Evolutionary conservation across 2,797 vertebrate genomes (phyloP).

Genomic region (Buphagus erythrorhynchus): DNA sequence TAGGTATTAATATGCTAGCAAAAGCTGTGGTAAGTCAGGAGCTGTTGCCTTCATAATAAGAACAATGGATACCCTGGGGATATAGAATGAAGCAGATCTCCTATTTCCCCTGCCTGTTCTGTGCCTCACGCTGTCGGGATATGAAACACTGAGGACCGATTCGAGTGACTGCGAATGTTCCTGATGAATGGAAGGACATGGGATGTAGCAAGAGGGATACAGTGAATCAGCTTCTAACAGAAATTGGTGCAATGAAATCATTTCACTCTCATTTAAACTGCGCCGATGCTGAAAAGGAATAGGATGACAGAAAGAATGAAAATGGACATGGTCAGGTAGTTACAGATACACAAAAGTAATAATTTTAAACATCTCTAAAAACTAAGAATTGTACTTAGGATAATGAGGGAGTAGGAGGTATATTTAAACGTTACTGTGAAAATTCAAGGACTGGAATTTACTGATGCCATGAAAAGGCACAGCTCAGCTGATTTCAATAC

Average conservation of each 20-base stretch:
- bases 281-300: conserved; percentile 46
- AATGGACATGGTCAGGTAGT: neutral
- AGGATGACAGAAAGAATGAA: conserved; percentile 19
- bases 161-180: conserved; percentile 26
- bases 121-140: neutral
- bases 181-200: conserved; percentile 21
- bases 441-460: neutral
- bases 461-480: neutral
- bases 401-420: neutral
- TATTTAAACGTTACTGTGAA: neutral
- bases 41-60: neutral
- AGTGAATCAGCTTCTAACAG: conserved; percentile 60
- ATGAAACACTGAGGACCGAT: conserved; percentile 14
- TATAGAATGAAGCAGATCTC: conserved; percentile 61
- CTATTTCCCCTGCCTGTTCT: conserved; percentile 47
- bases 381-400: neutral
- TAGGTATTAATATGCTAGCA: neutral
- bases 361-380: neutral
- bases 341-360: neutral
- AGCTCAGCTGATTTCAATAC: neutral
- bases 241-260: conserved; percentile 57
- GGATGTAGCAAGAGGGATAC: conserved; percentile 33
- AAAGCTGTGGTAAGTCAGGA: neutral
- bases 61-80: conserved; percentile 35
- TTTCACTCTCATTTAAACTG: conserved; percentile 50